A percentile compares a stretch with the other conserved stretches of the same genome.
phyloP scores from a whole-genome alignment of 1,140 invertebrate genomes.

The Globodera rostochiensis region DNA sequence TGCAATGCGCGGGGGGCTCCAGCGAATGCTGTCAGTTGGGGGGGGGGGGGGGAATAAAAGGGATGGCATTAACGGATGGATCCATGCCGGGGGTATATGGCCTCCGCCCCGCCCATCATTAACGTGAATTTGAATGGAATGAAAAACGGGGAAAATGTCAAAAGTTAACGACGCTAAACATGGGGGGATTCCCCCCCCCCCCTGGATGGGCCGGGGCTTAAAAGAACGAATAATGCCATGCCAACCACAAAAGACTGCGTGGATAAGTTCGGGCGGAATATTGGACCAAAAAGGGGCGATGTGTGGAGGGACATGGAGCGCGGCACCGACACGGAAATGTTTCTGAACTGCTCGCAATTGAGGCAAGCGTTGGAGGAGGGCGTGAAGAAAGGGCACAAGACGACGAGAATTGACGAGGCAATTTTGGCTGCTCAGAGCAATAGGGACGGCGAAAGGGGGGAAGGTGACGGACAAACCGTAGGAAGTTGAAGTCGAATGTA shows the following conservation, averaged over 20 bases:
- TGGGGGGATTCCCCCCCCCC: neutral
- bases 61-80: no score
- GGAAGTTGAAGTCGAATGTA: neutral
- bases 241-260: neutral
- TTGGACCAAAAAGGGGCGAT: constrained; percentile 1
- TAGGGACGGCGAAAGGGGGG: constrained; percentile 8
- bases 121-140: no score
- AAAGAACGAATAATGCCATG: neutral
- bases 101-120: no score
- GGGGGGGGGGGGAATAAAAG: constrained; percentile 18
- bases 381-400: neutral
- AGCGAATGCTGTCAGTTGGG: constrained; percentile 38
- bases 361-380: neutral
- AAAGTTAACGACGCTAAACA: neutral
- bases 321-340: neutral
- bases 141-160: neutral
- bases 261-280: constrained; percentile 24
- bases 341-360: constrained; percentile 8
- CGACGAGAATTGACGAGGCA: neutral
- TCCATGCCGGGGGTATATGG: no score
- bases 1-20: constrained; percentile 35
- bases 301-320: constrained; percentile 3
- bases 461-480: constrained; percentile 3
- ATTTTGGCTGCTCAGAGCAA: neutral
- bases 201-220: neutral